Evolutionary conservation across 2,113 vertebrate species (phyloP), one percentile per base, ranked within the genome.

Genomic region (Rhinogobius similis): DNA sequence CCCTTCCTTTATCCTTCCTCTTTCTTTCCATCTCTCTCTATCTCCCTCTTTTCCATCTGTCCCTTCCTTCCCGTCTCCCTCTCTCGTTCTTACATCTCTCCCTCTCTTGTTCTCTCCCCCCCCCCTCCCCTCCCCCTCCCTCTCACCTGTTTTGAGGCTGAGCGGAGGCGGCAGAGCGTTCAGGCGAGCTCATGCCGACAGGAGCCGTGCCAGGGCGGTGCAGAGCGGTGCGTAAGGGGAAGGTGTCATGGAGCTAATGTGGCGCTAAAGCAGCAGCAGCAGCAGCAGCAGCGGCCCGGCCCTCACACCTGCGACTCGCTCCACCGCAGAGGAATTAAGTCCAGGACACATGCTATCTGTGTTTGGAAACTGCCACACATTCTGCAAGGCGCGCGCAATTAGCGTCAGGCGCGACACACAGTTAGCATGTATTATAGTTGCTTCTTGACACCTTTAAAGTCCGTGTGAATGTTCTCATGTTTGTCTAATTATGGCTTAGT

Each of bases 201-300:
- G 24, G 24, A 27, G 55, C 24, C 12, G 24, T 56, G 53, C 53
- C 53, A 56, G 53, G 53, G 14, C 14, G 6, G 53, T 12, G 21
- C 11, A 13, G 50, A 6, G 21, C 18, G 6, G 18, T 55, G 52
- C 23, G 52, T 55, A 12, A 26, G 52, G 20, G 11, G 26, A 58
- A 58, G 55, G 55, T 58, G 55, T 29, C 26, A 58, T 58, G 55
- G 55, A 58, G 13, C 55, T 58, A 58, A 58, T 58, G 55, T 7
- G 10, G 52, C 23, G 23, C 23, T 53, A 53, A 53, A 53, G 48
- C 23, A 55, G 53, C 12, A 56, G 53, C 12, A 14, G 53, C 24
- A 16, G 24, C 14, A 29, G 53, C 1, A 14, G 53, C 20, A 10
- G n/a, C 3, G 21, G 2, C 44, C 44, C 14, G 46, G 6, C 46